Conservation (phyloP, 37 sponge, comb jelly and placozoan species). For the Oopsacas minuta region DNA sequence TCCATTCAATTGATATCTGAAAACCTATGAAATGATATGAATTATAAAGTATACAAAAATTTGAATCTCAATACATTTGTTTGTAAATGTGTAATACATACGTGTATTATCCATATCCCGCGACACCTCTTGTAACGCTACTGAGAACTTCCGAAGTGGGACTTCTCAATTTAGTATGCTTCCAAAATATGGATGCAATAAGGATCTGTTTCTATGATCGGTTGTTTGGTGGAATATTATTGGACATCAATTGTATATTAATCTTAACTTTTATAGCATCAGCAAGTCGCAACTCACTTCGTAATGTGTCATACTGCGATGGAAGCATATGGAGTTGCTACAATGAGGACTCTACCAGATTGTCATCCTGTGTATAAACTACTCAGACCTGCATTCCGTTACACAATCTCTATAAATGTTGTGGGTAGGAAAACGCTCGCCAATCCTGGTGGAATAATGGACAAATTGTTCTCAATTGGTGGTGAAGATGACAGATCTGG, state of each 20-base stretch:
- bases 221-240: background rate
- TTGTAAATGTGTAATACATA: too few species aligned
- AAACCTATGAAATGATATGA: too few species aligned
- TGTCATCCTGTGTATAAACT: constrained; percentile 50
- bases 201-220: background rate
- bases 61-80: too few species aligned
- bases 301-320: constrained; percentile 36
- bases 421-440: constrained; percentile 21
- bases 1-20: too few species aligned
- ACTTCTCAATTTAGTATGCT: background rate
- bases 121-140: too few species aligned
- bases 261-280: constrained; percentile 23
- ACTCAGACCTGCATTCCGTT: constrained; percentile 35
- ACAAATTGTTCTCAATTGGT: constrained; percentile 32
- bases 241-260: background rate
- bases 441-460: constrained; percentile 28
- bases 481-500: constrained; percentile 16
- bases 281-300: constrained; percentile 44
- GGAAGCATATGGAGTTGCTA: constrained; percentile 40
- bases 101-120: too few species aligned
- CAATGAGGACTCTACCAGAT: constrained; percentile 39
- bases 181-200: background rate
- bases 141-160: too few species aligned
- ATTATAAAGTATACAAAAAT: too few species aligned
- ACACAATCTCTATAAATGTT: constrained; percentile 44